Percentiles rank a stretch among this genome's conserved stretches.
These are phyloP conservation scores for Napeogenes inachia DNA, from an alignment of 2,888 invertebrate genomes.

Conservation along the genomic window DNA sequence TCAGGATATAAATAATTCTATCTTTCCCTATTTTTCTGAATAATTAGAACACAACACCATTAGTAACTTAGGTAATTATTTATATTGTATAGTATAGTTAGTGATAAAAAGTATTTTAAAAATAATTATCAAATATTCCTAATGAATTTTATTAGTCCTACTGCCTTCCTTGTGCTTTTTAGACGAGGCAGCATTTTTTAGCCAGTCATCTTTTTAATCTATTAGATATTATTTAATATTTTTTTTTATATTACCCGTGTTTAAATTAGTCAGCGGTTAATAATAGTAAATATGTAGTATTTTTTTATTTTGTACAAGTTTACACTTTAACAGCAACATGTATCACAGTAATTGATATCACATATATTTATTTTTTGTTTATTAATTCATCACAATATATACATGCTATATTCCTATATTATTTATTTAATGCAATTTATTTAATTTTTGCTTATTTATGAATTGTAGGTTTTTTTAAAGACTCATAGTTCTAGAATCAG, in stretches of 20 bases:
- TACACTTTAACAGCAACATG: background rate
- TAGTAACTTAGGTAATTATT: constrained; percentile 25
- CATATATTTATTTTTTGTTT: no score
- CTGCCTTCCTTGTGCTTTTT: no score
- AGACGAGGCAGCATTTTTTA: no score
- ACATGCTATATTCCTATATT: background rate
- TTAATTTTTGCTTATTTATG: no score
- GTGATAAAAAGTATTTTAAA: constrained; percentile 24
- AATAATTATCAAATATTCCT: constrained; percentile 12
- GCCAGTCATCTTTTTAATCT: no score
- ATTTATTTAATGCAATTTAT: no score
- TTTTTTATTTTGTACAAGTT: constrained; percentile 3
- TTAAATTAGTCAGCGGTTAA: no score
- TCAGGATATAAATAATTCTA: background rate
- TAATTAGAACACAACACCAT: constrained; percentile 31
- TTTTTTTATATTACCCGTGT: no score
- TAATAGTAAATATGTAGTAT: background rate
- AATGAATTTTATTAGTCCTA: background rate
- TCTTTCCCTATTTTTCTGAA: background rate
- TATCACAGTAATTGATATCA: background rate
- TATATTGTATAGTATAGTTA: constrained; percentile 33
- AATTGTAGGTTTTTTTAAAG: no score
- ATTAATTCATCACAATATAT: no score
- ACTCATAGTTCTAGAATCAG: no score
- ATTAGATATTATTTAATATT: no score